A percentile compares a stretch with the other conserved stretches of the same genome.
phyloP scores from a whole-genome alignment of 2,113 vertebrate genomes.

The Percopsis transmontana region DNA sequence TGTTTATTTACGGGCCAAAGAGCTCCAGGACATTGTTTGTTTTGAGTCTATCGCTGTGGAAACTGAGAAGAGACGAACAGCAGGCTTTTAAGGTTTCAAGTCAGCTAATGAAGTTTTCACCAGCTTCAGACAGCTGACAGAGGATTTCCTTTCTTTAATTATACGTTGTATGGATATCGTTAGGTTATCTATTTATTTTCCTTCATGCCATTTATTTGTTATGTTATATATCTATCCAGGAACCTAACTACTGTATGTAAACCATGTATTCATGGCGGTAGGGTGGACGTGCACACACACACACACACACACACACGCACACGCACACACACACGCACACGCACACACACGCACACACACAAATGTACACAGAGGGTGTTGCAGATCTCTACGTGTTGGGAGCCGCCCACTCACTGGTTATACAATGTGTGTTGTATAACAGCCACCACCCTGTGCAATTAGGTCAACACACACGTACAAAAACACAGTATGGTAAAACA shows the following conservation, averaged over 20 bases:
- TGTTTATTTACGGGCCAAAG: conserved; percentile 44
- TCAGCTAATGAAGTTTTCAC: conserved; percentile 41
- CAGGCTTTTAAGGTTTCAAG: conserved; percentile 31
- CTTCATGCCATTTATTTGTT: conserved; percentile 34
- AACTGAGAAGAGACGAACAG: conserved; percentile 28
- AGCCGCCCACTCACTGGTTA: conserved; percentile 73
- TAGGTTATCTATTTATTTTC: conserved; percentile 2
- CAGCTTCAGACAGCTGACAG: conserved; percentile 34
- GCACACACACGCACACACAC: conserved; percentile 44
- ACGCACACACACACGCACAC: no score
- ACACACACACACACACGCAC: conserved; percentile 41
- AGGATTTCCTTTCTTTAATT: not conserved
- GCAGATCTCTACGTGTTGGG: conserved; percentile 69
- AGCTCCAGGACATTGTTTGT: conserved; percentile 48
- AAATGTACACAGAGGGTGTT: conserved; percentile 52
- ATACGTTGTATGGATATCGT: no score
- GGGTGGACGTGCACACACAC: conserved; percentile 46
- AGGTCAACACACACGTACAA: not conserved
- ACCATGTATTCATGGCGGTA: conserved; percentile 59
- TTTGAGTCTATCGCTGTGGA: conserved; percentile 45
- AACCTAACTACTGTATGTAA: conserved; percentile 56
- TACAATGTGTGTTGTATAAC: conserved; percentile 78
- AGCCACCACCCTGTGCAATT: not conserved
- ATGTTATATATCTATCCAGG: conserved; percentile 39
- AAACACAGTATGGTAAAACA: not conserved